Conservation (phyloP, 2,797 vertebrate species). For the Chloroceryle amazona region DNA sequence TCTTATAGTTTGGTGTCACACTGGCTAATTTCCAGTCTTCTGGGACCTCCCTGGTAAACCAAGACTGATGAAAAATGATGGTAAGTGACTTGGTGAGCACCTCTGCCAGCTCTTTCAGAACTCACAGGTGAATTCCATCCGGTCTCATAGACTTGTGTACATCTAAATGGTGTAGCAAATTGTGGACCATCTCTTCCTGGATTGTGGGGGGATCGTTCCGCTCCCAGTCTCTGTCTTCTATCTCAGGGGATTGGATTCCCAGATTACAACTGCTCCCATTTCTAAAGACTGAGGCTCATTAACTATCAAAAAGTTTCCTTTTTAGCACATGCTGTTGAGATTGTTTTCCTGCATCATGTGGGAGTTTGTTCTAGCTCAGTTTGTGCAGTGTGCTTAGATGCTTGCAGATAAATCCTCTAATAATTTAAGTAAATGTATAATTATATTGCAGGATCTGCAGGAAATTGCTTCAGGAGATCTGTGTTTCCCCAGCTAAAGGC, state of each 20-base stretch:
- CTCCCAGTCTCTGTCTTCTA: background rate
- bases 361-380: background rate
- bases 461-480: background rate
- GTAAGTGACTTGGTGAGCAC: no score
- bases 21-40: no score
- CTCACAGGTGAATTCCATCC: no score
- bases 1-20: no score
- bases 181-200: no score
- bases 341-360: background rate
- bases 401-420: background rate
- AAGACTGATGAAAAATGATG: no score
- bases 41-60: no score
- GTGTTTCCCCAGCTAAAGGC: background rate
- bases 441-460: background rate
- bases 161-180: no score
- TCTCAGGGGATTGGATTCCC: background rate
- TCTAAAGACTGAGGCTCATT: background rate
- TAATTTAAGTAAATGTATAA: conserved; percentile 15
- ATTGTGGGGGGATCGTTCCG: no score
- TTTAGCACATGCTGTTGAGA: background rate
- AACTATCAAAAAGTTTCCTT: background rate
- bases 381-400: background rate
- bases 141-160: no score
- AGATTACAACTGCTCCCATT: no score
- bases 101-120: no score